A percentile compares a stretch with the other conserved stretches of the same genome.
Evolutionary conservation across 2,797 vertebrate genomes (phyloP).

Genomic region (Pangasius djambal): DNA sequence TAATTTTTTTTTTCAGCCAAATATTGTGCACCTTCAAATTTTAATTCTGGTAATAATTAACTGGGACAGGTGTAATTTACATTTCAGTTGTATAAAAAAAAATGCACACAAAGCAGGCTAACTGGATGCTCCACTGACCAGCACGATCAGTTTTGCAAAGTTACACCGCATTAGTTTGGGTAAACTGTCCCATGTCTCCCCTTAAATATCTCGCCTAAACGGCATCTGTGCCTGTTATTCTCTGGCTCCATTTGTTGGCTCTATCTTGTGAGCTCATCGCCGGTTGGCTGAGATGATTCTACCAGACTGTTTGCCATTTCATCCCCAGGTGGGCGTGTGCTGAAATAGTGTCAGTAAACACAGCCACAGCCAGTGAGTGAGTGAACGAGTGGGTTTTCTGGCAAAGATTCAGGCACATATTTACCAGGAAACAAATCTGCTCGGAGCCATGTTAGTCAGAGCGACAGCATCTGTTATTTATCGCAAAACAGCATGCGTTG

Average conservation of each 20-base stretch:
- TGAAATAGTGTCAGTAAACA: conserved; percentile 58
- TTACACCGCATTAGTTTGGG: conserved; percentile 24
- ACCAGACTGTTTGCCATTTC: conserved; percentile 46
- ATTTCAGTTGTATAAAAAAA: neutral
- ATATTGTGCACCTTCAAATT: neutral
- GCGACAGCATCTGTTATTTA: conserved; percentile 59
- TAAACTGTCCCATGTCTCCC: conserved; percentile 9
- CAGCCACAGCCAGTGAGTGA: conserved; percentile 40
- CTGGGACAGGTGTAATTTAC: neutral
- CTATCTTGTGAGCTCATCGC: conserved; percentile 9
- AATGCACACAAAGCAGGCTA: neutral
- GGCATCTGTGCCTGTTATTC: neutral
- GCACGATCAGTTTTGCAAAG: neutral
- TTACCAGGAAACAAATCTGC: conserved; percentile 61
- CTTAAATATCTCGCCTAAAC: neutral
- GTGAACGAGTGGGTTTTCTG: conserved; percentile 43
- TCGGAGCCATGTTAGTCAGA: conserved; percentile 53
- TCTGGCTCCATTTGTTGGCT: conserved; percentile 4
- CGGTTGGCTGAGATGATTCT: conserved; percentile 27
- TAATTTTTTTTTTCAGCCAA: neutral
- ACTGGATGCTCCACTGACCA: neutral
- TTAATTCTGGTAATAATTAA: neutral
- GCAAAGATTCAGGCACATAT: conserved; percentile 49
- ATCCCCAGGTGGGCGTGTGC: conserved; percentile 45
- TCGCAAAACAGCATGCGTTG: conserved; percentile 32